Conservation (phyloP, 1,140 invertebrate genomes). For the Drosophila novamexicana region DNA sequence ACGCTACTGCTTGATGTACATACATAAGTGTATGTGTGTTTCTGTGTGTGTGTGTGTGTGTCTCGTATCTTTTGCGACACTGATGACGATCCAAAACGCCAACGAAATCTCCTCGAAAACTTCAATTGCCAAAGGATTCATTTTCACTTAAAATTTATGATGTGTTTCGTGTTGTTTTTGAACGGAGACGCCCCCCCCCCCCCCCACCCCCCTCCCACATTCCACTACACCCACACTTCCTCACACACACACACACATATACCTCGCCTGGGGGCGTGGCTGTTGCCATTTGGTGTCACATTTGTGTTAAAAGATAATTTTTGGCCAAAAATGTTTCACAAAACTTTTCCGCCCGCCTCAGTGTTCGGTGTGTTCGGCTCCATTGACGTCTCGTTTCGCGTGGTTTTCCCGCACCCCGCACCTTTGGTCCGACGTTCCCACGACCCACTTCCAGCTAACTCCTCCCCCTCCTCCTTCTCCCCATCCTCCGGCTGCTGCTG, state of each 20-base stretch:
- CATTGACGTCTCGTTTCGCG: constrained; percentile 52
- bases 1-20: constrained; percentile 3
- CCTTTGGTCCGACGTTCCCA: constrained; percentile 15
- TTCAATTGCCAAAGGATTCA: constrained; percentile 82
- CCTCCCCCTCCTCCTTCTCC: constrained; percentile 18
- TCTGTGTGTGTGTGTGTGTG: constrained; percentile 20
- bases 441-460: neutral
- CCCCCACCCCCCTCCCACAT: neutral
- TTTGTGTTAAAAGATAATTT: constrained; percentile 81
- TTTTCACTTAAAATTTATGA: constrained; percentile 83
- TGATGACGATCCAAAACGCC: constrained; percentile 74
- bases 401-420: neutral
- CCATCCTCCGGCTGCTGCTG: neutral
- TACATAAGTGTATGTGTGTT: constrained; percentile 12
- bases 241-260: constrained; percentile 1
- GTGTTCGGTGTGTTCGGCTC: constrained; percentile 27
- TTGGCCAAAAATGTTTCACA: constrained; percentile 66
- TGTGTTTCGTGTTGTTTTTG: constrained; percentile 40
- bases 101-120: constrained; percentile 74
- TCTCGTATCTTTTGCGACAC: constrained; percentile 26
- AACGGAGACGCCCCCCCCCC: neutral
- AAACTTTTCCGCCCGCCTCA: constrained; percentile 61
- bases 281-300: constrained; percentile 64
- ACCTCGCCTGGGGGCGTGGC: constrained; percentile 14
- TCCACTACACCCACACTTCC: neutral